phyloP scores from a whole-genome alignment of 2,113 vertebrate genomes.

The Scomber colias region DNA sequence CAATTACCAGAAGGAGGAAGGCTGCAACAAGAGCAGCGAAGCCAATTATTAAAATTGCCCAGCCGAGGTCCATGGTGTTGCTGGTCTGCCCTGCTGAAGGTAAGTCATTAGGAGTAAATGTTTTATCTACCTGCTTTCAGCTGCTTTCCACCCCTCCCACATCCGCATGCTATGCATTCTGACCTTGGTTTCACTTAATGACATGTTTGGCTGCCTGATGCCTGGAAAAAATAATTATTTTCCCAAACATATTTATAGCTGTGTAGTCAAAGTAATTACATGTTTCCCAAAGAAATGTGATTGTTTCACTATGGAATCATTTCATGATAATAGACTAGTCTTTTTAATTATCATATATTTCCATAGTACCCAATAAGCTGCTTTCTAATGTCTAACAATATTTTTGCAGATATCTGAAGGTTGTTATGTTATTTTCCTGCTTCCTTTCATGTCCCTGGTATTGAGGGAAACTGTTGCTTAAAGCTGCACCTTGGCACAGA shows the following conservation, averaged over 20 bases:
- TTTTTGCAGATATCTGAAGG: not conserved
- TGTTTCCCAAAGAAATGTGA: constrained; percentile 19
- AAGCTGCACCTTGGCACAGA: not conserved
- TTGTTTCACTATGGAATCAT: not conserved
- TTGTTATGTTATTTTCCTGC: not conserved
- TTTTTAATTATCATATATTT: constrained; percentile 17
- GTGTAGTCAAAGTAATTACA: constrained; percentile 42
- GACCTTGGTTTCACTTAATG: constrained; percentile 58
- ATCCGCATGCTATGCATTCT: constrained; percentile 23
- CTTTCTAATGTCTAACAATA: not conserved
- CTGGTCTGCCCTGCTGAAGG: constrained; percentile 65
- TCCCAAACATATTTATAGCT: constrained; percentile 19
- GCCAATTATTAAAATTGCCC: constrained; percentile 79
- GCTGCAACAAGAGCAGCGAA: constrained; percentile 80
- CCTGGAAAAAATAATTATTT: constrained; percentile 34
- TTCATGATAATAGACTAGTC: not conserved
- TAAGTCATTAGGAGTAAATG: constrained; percentile 63
- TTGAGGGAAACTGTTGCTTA: not conserved
- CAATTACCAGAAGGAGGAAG: constrained; percentile 84
- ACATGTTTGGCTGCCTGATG: constrained; percentile 48
- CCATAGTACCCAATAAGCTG: not conserved
- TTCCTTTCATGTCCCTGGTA: not conserved
- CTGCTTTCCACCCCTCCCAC: constrained; percentile 41
- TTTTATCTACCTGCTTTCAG: constrained; percentile 65
- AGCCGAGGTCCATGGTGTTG: constrained; percentile 80